Base-by-base conservation (phyloP, 2,113 vertebrate species). In the Coryphaenoides rupestris region DNA sequence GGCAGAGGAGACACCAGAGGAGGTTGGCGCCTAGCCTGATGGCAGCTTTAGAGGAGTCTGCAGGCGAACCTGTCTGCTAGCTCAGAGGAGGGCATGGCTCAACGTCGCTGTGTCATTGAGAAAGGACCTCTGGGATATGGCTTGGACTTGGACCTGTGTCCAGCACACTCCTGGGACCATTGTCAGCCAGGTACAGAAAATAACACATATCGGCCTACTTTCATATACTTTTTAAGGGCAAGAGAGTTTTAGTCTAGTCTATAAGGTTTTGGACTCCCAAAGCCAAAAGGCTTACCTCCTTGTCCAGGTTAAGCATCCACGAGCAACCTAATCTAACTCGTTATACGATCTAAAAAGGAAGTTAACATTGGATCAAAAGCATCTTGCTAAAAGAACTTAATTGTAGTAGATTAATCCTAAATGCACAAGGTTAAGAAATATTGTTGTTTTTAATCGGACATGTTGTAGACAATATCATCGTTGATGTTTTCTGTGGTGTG, bases 101-200 rank as follows among this genome's bases (percentile, higher is more conserved):
- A 86, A 17, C 81, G 72, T 4, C 77, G 68, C 19, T 91, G 83
- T 53, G 74, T 77, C 0, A 1, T 91, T 9, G 81, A 87, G 28
- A 90, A 76, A 55, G 84, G 63, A 52, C 74, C 79, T 1, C 63
- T 79, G 0, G 86, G 88, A 40, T 93, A 91, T 0, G 85, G 87
- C 60, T 92, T 91, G 77, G 87, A 88, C 76, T 76, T 93, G 68
- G 63, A 83, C 62, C n/a, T 84, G 75, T 45, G 21, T 81, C 21
- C 78, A 79, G 9, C 55, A 67, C 19, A 74, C 66, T 68, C 72
- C 84, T n/a, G 71, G 66, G 56, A 78, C 86, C 23, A 88, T 90
- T 64, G 74, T 91, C 67, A 87, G 84, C 55, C 85, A 92, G 91
- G 94, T 94, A 72, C n/a, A 62, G 26, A 60, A 40, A 40, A 40